Evolutionary conservation across 2,797 vertebrate genomes (phyloP).

Genomic region (Phataginus tricuspis): DNA sequence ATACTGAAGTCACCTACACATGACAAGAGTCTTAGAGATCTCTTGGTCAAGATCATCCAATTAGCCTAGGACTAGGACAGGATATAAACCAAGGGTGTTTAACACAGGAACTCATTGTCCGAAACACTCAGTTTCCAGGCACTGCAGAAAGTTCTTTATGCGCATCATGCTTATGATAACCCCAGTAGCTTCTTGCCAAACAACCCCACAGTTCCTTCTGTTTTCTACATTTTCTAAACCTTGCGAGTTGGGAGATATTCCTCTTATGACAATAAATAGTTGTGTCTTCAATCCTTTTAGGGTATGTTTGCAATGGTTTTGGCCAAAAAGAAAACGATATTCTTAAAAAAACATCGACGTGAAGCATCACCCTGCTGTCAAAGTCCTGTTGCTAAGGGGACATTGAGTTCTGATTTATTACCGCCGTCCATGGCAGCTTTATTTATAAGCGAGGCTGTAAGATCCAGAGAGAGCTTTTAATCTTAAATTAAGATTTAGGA

Average conservation of each 20-base stretch:
- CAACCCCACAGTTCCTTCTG: not conserved
- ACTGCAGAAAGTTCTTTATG: not conserved
- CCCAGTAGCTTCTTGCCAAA: not conserved
- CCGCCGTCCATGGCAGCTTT: conserved; percentile 17
- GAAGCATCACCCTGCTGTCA: not conserved
- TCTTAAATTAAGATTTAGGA: conserved; percentile 63
- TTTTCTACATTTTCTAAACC: not conserved
- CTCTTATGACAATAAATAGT: not conserved
- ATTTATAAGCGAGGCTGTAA: not conserved
- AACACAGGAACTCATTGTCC: not conserved
- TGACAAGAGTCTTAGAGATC: not conserved
- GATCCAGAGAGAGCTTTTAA: conserved; percentile 23
- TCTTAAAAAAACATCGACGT: not conserved
- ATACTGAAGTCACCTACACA: not conserved
- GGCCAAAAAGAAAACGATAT: not conserved
- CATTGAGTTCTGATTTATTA: conserved; percentile 33
- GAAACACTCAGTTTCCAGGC: not conserved
- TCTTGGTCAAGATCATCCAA: not conserved
- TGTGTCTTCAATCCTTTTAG: not conserved
- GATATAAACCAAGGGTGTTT: not conserved
- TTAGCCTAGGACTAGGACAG: not conserved
- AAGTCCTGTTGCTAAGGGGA: not conserved
- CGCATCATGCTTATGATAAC: not conserved
- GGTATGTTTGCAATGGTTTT: not conserved
- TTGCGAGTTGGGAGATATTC: not conserved